Percentiles rank a stretch among this genome's conserved stretches.
These are phyloP conservation scores for Pseudochirops cupreus DNA, from an alignment of 2,797 vertebrate genomes.

Conservation along the genomic window DNA sequence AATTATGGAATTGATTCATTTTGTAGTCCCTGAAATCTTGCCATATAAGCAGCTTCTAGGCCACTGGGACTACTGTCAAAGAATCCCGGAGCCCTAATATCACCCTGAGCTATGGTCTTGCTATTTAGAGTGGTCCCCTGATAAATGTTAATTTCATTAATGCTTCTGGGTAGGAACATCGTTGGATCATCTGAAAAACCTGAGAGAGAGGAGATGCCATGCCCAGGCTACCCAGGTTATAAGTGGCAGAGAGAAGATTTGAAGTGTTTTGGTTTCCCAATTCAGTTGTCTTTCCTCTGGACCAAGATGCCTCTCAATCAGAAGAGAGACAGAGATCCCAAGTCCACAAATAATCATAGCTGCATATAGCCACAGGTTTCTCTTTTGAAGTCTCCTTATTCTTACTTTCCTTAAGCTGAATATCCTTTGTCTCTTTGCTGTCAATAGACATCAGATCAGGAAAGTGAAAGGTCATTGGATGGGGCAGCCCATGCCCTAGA, in stretches of 20 bases:
- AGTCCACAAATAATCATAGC: background rate
- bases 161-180: background rate
- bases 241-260: background rate
- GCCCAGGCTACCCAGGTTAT: background rate
- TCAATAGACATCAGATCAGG: constrained; percentile 7
- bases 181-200: background rate
- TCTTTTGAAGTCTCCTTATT: background rate
- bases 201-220: background rate
- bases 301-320: background rate
- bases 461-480: background rate
- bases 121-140: background rate
- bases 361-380: background rate
- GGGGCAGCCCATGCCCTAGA: background rate
- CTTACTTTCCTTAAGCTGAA: background rate
- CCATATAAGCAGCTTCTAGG: background rate
- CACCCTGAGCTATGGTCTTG: background rate
- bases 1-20: constrained; percentile 9
- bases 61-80: background rate
- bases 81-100: background rate
- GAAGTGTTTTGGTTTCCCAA: background rate
- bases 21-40: background rate
- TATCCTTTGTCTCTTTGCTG: background rate
- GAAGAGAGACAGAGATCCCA: background rate
- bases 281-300: background rate
- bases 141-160: constrained; percentile 12